Evolutionary conservation across 2,113 vertebrate genomes (phyloP).

Genomic region (Tenebrosternarchus preto): DNA sequence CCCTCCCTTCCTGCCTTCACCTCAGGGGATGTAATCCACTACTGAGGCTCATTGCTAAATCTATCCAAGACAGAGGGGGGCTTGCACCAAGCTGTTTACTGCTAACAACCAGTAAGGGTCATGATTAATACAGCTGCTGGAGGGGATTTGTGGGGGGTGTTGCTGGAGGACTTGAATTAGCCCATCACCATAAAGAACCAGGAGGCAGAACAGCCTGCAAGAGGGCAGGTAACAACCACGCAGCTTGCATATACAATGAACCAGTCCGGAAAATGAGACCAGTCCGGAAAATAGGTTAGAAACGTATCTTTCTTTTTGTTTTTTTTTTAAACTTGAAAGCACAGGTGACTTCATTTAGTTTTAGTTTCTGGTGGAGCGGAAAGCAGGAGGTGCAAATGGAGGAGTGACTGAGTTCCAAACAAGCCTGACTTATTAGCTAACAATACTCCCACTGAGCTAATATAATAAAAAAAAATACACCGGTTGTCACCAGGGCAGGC

Average conservation of each 20-base stretch:
- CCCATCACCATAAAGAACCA: conserved; percentile 20
- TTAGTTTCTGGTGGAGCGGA: neutral
- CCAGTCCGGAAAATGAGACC: neutral
- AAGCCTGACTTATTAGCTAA: neutral
- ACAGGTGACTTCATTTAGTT: neutral
- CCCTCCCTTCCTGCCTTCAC: neutral
- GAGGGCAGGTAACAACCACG: neutral
- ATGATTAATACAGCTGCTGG: conserved; percentile 36
- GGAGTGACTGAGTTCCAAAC: neutral
- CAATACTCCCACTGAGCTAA: neutral
- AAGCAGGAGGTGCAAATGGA: neutral
- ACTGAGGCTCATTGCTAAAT: conserved; percentile 17
- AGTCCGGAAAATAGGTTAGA: too few species aligned
- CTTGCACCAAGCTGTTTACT: neutral
- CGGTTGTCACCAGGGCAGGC: too few species aligned
- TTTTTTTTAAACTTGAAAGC: neutral
- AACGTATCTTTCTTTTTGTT: neutral
- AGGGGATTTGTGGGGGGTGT: conserved; percentile 14
- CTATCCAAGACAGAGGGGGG: neutral
- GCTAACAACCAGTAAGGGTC: conserved; percentile 14
- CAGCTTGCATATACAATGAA: neutral
- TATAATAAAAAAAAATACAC: neutral
- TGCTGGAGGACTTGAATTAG: conserved; percentile 9
- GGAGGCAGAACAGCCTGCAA: neutral
- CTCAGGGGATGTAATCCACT: neutral